Evolutionary conservation across 35 echinoderm and acorn worm genomes (phyloP).

Genomic region (Anneissia japonica): DNA sequence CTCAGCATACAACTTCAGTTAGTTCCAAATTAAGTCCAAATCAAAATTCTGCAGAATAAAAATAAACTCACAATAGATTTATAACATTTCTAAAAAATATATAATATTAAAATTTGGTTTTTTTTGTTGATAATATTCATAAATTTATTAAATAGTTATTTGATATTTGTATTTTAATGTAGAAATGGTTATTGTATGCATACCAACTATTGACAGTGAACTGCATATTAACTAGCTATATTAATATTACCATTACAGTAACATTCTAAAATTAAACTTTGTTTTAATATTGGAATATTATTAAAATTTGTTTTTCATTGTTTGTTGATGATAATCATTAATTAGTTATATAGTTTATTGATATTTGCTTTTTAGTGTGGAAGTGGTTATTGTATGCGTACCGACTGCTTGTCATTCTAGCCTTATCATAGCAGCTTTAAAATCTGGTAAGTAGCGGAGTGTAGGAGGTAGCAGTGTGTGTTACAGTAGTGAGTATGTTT

Average conservation of each 20-base stretch:
- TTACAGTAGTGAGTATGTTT: too few relatives aligned
- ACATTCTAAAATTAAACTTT: too few relatives aligned
- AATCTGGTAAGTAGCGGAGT: not conserved
- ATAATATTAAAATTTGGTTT: not conserved
- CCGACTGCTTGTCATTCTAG: not conserved
- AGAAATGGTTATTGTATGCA: constrained; percentile 15
- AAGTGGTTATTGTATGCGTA: constrained; percentile 19
- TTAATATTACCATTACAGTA: not conserved
- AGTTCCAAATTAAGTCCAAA: too few relatives aligned
- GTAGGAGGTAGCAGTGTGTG: too few relatives aligned
- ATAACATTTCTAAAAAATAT: not conserved
- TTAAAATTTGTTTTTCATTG: not conserved
- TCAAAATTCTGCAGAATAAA: too few relatives aligned
- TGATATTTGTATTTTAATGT: constrained; percentile 25
- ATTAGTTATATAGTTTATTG: too few relatives aligned
- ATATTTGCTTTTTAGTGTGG: constrained; percentile 23
- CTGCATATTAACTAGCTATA: not conserved
- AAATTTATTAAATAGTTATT: too few relatives aligned
- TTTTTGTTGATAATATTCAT: not conserved
- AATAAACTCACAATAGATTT: too few relatives aligned
- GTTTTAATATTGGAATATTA: too few relatives aligned
- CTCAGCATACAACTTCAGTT: too few relatives aligned
- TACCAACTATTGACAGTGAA: not conserved
- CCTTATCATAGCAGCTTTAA: not conserved
- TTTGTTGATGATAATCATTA: not conserved